Percentiles rank a stretch among this genome's conserved stretches.
phyloP scores from a whole-genome alignment of 1,140 invertebrate genomes.

The Chrysomallon squamiferum region DNA sequence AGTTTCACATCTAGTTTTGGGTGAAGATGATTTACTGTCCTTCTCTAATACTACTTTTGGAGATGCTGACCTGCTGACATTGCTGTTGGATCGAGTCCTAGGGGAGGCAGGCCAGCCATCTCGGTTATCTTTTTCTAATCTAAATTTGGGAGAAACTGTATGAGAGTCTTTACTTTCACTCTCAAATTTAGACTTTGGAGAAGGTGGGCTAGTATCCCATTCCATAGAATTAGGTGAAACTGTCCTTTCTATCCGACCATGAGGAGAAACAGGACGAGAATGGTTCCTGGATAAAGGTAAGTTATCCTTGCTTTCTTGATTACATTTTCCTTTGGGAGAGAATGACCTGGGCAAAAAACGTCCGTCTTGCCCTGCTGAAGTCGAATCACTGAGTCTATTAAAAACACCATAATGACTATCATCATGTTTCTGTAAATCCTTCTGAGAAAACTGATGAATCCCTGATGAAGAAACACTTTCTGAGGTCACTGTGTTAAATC shows the following conservation, averaged over 20 bases:
- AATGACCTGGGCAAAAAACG: no score
- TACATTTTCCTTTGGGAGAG: no score
- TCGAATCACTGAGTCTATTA: no score
- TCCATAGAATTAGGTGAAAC: no score
- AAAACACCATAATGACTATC: no score
- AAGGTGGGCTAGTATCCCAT: neutral
- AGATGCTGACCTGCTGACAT: neutral
- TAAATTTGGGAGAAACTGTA: neutral
- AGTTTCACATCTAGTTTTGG: constrained; percentile 30
- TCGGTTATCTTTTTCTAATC: neutral
- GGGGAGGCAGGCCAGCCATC: constrained; percentile 1
- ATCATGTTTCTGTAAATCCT: no score
- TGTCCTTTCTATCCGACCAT: neutral
- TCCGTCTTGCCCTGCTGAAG: no score
- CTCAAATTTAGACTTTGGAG: neutral
- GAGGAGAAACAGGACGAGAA: neutral
- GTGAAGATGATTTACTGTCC: constrained; percentile 10
- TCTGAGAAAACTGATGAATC: no score
- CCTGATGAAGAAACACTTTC: no score
- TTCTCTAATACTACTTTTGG: neutral
- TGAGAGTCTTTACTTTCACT: neutral
- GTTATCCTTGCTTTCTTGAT: no score
- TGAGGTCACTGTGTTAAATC: no score
- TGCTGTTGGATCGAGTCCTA: neutral
- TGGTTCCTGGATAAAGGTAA: no score